Conservation (phyloP, 2,888 invertebrate genomes). For the Clanis bilineata region DNA sequence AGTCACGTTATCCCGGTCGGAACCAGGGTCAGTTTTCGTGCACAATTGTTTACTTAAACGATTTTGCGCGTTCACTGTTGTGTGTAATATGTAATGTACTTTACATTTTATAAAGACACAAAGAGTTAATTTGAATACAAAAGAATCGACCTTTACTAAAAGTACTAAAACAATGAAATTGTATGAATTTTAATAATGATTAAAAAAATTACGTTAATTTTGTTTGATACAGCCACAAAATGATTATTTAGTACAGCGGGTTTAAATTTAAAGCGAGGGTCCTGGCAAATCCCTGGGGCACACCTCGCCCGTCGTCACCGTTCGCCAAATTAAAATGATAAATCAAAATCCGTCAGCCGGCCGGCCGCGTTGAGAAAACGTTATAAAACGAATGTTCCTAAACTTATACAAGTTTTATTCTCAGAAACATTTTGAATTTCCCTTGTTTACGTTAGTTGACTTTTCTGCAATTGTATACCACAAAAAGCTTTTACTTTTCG, state of each 20-base stretch:
- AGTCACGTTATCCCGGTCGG: conserved; percentile 6
- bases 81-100: not conserved
- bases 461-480: conserved; percentile 11
- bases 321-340: conserved; percentile 78
- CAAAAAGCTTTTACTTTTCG: not conserved
- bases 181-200: conserved; percentile 25
- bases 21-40: conserved; percentile 3
- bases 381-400: conserved; percentile 38
- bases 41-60: conserved; percentile 7
- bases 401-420: conserved; percentile 39
- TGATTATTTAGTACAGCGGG: conserved; percentile 65
- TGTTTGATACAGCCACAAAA: conserved; percentile 49
- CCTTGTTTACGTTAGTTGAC: conserved; percentile 24
- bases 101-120: not conserved
- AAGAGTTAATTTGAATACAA: not conserved
- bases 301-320: conserved; percentile 66
- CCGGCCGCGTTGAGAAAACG: conserved; percentile 36
- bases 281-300: conserved; percentile 50
- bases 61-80: not conserved
- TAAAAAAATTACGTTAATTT: conserved; percentile 43
- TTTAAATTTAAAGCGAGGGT: conserved; percentile 64
- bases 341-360: conserved; percentile 73
- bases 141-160: not conserved
- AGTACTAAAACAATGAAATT: not conserved
- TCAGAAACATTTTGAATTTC: conserved; percentile 33